Percentiles rank a stretch among this genome's conserved stretches.
These are phyloP conservation scores for Hanleya hanleyi DNA, from an alignment of 2,888 invertebrate genomes.

Conservation along the genomic window DNA sequence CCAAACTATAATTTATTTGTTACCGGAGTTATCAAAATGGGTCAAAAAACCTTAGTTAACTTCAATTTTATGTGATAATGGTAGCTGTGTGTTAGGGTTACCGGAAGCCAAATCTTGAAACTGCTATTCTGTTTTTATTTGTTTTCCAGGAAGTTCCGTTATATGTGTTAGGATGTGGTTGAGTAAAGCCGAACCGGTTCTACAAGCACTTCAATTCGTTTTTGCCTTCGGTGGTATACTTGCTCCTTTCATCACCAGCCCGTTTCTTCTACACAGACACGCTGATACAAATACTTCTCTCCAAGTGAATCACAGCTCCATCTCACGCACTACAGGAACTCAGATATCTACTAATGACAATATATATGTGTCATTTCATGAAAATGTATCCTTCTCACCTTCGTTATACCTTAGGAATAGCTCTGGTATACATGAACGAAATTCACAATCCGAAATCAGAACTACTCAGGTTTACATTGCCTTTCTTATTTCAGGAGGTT, in stretches of 20 bases:
- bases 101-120: no score
- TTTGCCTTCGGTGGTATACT: neutral
- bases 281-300: neutral
- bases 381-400: no score
- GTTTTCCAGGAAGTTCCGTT: neutral
- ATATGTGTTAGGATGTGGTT: neutral
- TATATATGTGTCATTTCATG: no score
- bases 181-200: neutral
- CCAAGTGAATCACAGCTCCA: no score
- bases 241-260: neutral
- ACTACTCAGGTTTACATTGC: constrained; percentile 14
- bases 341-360: no score
- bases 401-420: no score
- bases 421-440: neutral
- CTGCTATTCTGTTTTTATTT: neutral
- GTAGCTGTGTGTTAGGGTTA: no score
- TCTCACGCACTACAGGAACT: no score
- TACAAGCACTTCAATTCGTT: neutral
- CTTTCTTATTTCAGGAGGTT: constrained; percentile 10
- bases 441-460: neutral
- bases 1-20: no score
- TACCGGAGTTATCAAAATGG: no score
- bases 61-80: no score
- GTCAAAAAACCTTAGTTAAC: no score
- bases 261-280: neutral